Percentiles rank a stretch among this genome's conserved stretches.
Conservation (phyloP, 2,113 vertebrate species). For the Corydoras maculifer region DNA sequence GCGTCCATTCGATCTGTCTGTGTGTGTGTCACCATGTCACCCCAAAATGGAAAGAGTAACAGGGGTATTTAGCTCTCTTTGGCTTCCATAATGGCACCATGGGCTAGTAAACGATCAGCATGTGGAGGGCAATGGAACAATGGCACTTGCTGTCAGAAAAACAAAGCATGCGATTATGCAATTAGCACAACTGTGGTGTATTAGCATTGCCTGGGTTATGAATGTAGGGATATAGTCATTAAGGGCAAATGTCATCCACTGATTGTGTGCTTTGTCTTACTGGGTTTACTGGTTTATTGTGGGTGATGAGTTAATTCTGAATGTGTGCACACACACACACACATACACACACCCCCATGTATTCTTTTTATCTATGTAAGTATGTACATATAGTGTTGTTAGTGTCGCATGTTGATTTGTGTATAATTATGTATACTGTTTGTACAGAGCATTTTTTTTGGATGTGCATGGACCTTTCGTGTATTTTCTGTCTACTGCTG, state of each 20-base stretch:
- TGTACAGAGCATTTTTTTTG: not conserved
- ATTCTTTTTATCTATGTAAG: no score
- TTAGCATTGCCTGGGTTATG: conserved; percentile 53
- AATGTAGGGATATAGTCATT: conserved; percentile 45
- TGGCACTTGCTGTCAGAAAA: conserved; percentile 33
- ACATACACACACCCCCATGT: no score
- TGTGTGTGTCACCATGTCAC: no score
- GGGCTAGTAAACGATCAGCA: no score
- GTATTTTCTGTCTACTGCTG: not conserved
- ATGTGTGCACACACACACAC: no score
- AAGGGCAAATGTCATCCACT: conserved; percentile 49
- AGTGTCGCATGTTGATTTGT: no score
- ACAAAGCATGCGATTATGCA: conserved; percentile 71
- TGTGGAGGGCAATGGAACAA: no score
- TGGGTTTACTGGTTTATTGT: not conserved
- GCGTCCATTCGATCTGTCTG: no score
- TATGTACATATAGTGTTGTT: no score
- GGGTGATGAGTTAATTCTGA: not conserved
- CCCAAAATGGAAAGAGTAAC: no score
- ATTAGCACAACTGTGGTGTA: conserved; percentile 68
- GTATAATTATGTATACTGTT: not conserved
- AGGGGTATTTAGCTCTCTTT: no score
- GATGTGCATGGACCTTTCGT: not conserved
- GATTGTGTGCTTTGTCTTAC: not conserved
- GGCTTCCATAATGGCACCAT: no score